Conservation (phyloP, 2,888 invertebrate species). For the Rhaphigaster nebulosa region DNA sequence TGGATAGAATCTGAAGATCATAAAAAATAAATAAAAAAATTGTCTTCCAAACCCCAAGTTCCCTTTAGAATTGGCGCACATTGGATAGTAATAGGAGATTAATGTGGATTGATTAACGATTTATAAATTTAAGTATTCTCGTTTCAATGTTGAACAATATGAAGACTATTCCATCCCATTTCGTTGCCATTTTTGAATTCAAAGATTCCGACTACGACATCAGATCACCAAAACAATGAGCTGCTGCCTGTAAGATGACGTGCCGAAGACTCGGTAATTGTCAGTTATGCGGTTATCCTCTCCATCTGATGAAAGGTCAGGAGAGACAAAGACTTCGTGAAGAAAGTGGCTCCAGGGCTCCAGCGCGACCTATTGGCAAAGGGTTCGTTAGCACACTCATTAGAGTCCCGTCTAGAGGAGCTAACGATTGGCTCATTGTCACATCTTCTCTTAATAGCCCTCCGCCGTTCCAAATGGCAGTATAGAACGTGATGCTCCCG, state of each 20-base stretch:
- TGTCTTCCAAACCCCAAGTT: too few relatives aligned
- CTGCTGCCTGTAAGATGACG: not conserved
- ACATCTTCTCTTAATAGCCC: constrained; percentile 25
- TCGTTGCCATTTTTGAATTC: not conserved
- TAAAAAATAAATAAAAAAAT: too few relatives aligned
- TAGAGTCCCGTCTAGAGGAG: constrained; percentile 35
- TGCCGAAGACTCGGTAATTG: not conserved
- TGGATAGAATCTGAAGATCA: too few relatives aligned
- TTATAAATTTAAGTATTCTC: too few relatives aligned
- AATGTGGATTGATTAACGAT: too few relatives aligned
- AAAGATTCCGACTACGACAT: not conserved
- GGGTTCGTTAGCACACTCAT: constrained; percentile 37
- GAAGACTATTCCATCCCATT: not conserved
- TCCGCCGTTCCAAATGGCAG: constrained; percentile 8
- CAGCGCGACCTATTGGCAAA: constrained; percentile 44
- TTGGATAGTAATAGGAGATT: too few relatives aligned
- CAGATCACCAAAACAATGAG: not conserved
- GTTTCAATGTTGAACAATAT: too few relatives aligned
- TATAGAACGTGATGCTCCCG: constrained; percentile 1
- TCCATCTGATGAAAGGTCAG: constrained; percentile 45
- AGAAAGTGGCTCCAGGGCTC: constrained; percentile 7
- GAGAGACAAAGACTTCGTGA: constrained; percentile 48
- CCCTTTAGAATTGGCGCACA: too few relatives aligned
- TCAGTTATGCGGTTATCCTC: constrained; percentile 22
- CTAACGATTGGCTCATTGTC: constrained; percentile 42